Evolutionary conservation across 2,888 invertebrate genomes (phyloP).

Genomic region (Prosopocoilus inquinatus): DNA sequence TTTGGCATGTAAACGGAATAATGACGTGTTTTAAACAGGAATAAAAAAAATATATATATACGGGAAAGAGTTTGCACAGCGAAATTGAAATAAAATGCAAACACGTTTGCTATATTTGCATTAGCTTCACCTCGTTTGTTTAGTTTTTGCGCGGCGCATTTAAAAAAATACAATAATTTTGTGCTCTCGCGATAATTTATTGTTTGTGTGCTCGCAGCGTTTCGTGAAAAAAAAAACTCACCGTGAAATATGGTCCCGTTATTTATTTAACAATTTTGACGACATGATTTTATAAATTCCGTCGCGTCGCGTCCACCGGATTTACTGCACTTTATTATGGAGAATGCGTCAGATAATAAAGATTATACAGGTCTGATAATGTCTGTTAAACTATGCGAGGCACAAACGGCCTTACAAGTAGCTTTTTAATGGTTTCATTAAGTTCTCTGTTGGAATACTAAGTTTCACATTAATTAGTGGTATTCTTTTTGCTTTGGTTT

Average conservation of each 20-base stretch:
- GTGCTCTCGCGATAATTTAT: constrained; percentile 16
- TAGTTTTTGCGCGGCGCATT: constrained; percentile 16
- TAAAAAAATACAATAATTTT: constrained; percentile 16
- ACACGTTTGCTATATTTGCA: constrained; percentile 27
- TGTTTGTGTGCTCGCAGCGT: constrained; percentile 9
- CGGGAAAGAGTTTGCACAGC: constrained; percentile 27
- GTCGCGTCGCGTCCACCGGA: background rate
- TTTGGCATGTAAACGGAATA: background rate
- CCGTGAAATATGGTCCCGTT: constrained; percentile 10
- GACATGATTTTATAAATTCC: constrained; percentile 3
- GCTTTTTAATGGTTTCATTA: too few relatives aligned
- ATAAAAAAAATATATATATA: constrained; percentile 8
- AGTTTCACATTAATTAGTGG: too few relatives aligned
- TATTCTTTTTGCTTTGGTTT: too few relatives aligned
- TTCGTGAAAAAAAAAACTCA: constrained; percentile 5
- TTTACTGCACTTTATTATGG: constrained; percentile 1
- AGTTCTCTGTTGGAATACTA: too few relatives aligned
- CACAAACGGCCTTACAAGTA: too few relatives aligned
- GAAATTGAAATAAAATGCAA: constrained; percentile 35
- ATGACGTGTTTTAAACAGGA: background rate
- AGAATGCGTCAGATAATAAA: too few relatives aligned
- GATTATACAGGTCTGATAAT: too few relatives aligned
- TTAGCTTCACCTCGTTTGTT: constrained; percentile 23
- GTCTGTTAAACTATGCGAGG: too few relatives aligned
- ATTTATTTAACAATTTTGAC: constrained; percentile 11